These are phyloP conservation scores for Epizoanthus illoricatus DNA, from an alignment of 92 coral and sea anemone genomes.

Conservation along the genomic window DNA sequence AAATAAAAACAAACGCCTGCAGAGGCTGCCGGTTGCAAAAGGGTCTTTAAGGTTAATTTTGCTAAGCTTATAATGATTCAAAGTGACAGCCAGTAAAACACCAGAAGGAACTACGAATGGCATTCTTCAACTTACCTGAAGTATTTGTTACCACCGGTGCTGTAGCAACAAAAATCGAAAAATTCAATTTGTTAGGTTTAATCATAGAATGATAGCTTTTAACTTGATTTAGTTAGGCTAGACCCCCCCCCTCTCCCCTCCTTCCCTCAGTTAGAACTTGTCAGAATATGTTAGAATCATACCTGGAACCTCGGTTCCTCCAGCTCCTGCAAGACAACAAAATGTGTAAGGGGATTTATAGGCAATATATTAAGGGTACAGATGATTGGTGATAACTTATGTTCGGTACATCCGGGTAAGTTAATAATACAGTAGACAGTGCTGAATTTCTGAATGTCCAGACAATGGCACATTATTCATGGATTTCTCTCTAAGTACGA, in stretches of 20 bases:
- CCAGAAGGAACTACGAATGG: no score
- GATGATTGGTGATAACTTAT: neutral
- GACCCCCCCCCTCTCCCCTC: neutral
- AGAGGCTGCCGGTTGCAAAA: no score
- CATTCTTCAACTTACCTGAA: neutral
- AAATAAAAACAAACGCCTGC: no score
- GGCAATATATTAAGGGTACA: neutral
- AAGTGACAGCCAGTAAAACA: no score
- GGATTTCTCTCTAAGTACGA: no score
- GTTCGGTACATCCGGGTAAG: neutral
- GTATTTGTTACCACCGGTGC: constrained; percentile 1
- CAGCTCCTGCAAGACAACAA: constrained; percentile 12
- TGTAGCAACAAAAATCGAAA: neutral
- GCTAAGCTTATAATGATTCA: no score
- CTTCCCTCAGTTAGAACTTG: neutral
- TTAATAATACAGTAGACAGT: no score
- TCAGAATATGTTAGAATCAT: neutral
- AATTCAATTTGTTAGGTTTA: neutral
- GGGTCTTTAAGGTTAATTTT: no score
- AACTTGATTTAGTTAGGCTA: neutral
- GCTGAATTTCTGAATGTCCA: no score
- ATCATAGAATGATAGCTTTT: neutral
- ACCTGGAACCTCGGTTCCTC: constrained; percentile 22
- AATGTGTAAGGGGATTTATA: neutral
- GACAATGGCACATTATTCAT: no score